phyloP scores from a whole-genome alignment of 1,140 invertebrate genomes.

The Andricus grossulariae region DNA sequence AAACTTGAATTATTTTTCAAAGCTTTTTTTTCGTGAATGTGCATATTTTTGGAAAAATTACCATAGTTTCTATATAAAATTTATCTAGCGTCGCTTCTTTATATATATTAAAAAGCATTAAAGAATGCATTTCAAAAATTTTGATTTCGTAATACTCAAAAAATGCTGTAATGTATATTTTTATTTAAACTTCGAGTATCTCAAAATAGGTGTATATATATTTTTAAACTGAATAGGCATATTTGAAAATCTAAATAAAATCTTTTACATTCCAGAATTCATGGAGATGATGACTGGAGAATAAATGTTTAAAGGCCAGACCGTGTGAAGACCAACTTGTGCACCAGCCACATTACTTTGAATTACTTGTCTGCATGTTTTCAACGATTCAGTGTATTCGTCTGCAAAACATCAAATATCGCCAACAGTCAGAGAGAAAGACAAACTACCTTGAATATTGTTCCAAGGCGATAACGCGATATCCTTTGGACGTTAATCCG shows the following conservation, averaged over 20 bases:
- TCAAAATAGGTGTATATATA: no score
- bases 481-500: constrained; percentile 8
- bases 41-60: no score
- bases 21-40: no score
- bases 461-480: constrained; percentile 3
- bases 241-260: not conserved
- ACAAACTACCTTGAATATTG: constrained; percentile 1
- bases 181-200: no score
- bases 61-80: no score
- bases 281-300: constrained; percentile 98
- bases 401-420: constrained; percentile 28
- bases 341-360: constrained; percentile 36
- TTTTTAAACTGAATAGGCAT: constrained; percentile 1
- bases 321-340: constrained; percentile 34
- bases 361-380: not conserved
- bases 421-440: constrained; percentile 26
- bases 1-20: no score
- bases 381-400: constrained; percentile 24
- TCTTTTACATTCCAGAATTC: constrained; percentile 85
- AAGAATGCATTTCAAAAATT: no score
- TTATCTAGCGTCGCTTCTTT: no score
- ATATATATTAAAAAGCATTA: not conserved
- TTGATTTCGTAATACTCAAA: no score
- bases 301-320: constrained; percentile 75
- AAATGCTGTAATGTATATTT: not conserved